phyloP scores from a whole-genome alignment of 2,113 vertebrate species.

The Gymnogyps californianus region DNA sequence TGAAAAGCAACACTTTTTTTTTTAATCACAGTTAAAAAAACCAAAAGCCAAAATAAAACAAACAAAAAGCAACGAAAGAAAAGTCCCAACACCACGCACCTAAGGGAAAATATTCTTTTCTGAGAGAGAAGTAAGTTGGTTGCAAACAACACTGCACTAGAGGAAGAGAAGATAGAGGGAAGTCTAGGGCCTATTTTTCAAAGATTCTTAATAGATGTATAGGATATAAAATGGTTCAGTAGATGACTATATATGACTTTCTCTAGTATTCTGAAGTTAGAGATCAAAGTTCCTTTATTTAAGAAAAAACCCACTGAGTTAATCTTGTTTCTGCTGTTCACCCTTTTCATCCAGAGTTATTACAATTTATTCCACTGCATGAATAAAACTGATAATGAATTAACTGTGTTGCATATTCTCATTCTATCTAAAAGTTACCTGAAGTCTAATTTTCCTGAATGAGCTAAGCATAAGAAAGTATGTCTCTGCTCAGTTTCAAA shows the following conservation, averaged over 20 bases:
- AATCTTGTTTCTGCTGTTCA: not conserved
- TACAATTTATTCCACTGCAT: not conserved
- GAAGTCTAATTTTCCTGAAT: not conserved
- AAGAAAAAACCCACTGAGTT: not conserved
- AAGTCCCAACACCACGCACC: not conserved
- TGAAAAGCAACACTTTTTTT: not conserved
- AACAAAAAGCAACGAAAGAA: not conserved
- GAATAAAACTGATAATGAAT: not conserved
- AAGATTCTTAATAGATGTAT: not conserved
- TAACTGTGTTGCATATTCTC: not conserved
- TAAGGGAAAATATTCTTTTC: not conserved
- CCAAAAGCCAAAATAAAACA: not conserved
- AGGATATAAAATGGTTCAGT: not conserved
- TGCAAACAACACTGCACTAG: not conserved
- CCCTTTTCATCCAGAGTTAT: not conserved
- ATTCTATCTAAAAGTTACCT: not conserved
- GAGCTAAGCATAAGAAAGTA: not conserved
- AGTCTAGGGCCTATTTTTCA: not conserved
- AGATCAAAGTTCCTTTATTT: not conserved
- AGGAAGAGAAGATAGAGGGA: not conserved
- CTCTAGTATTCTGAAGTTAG: not conserved
- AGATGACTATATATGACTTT: not conserved
- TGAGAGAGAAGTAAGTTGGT: not conserved
- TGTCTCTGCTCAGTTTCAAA: not conserved
- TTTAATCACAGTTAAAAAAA: not conserved